Percentiles rank a stretch among this genome's conserved stretches.
Conservation (phyloP, 2,113 vertebrate species). For the Papio anubis region DNA sequence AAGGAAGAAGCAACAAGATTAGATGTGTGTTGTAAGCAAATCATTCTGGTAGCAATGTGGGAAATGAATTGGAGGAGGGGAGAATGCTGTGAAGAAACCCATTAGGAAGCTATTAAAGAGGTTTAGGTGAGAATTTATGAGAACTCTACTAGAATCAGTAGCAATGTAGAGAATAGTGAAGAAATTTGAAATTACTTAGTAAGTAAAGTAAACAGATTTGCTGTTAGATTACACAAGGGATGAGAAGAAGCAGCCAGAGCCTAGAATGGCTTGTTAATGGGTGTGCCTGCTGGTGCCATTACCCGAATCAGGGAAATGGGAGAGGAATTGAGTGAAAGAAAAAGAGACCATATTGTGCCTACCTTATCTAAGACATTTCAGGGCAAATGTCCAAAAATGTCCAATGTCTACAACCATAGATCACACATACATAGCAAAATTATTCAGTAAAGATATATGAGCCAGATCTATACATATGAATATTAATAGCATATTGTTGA, state of each 20-base stretch:
- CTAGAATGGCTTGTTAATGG: slow-evolving; percentile 10
- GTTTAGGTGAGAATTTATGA: slow-evolving; percentile 66
- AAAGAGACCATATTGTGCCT: not conserved
- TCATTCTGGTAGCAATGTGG: slow-evolving; percentile 36
- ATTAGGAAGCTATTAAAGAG: slow-evolving; percentile 71
- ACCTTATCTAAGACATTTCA: slow-evolving; percentile 22
- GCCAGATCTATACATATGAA: not conserved
- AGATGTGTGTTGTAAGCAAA: slow-evolving; percentile 64
- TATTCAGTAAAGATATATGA: not conserved
- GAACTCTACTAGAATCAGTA: not conserved
- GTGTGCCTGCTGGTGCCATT: not conserved
- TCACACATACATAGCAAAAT: not conserved
- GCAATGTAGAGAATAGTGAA: not conserved
- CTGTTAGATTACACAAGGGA: not conserved
- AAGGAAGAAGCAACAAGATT: slow-evolving; percentile 61
- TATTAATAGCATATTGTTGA: not conserved
- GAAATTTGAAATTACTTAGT: slow-evolving; percentile 50
- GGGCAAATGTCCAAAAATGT: not conserved
- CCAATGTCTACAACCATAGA: not conserved
- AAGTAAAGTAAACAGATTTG: slow-evolving; percentile 13
- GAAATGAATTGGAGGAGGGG: slow-evolving; percentile 48
- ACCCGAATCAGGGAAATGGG: not conserved
- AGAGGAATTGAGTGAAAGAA: not conserved
- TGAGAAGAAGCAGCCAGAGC: not conserved
- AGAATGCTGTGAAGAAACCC: slow-evolving; percentile 38